phyloP scores from a whole-genome alignment of 2,113 vertebrate species.

The Clarias macrocephalus region DNA sequence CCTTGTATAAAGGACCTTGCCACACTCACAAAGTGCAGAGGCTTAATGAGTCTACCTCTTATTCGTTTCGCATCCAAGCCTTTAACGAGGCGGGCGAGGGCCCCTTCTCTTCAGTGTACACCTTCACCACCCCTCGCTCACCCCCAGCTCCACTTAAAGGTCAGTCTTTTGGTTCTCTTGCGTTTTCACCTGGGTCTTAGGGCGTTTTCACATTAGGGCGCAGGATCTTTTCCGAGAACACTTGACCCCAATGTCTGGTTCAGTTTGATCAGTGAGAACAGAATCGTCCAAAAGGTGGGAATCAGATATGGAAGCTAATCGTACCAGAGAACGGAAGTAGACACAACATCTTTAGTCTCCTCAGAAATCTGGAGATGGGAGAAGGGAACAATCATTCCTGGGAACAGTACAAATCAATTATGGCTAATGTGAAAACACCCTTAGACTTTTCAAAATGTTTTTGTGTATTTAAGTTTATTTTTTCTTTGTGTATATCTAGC shows the following conservation, averaged over 20 bases:
- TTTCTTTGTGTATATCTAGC: conserved; percentile 64
- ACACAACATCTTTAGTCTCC: too few species aligned
- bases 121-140: conserved; percentile 93
- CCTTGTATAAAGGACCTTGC: conserved; percentile 95
- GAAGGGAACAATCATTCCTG: too few species aligned
- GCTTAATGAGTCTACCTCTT: conserved; percentile 94
- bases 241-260: too few species aligned
- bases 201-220: too few species aligned
- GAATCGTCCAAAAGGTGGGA: too few species aligned
- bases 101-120: conserved; percentile 90
- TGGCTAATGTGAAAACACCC: too few species aligned
- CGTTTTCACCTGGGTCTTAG: background rate
- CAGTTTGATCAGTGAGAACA: too few species aligned
- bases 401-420: too few species aligned
- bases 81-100: conserved; percentile 97
- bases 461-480: background rate
- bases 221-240: too few species aligned
- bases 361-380: too few species aligned
- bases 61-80: conserved; percentile 96
- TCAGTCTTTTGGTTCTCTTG: conserved; percentile 56
- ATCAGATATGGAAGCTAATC: too few species aligned
- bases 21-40: conserved; percentile 99
- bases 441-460: background rate
- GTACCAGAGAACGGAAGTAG: too few species aligned
- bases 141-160: conserved; percentile 92